A percentile compares a stretch with the other conserved stretches of the same genome.
phyloP scores from a whole-genome alignment of 2,888 invertebrate genomes.

The Cyclophora punctaria region DNA sequence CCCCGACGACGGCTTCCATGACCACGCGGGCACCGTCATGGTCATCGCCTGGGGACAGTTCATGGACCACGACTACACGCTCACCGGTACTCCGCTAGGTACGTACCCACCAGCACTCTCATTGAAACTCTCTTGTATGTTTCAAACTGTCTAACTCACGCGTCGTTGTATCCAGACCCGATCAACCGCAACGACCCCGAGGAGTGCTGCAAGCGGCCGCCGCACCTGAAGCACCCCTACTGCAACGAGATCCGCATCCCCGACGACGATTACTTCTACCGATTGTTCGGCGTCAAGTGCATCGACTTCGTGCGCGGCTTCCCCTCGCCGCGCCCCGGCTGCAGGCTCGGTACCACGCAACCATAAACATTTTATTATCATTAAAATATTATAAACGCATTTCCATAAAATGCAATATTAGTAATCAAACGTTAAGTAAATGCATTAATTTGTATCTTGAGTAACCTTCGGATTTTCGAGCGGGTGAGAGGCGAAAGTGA shows the following conservation, averaged over 20 bases:
- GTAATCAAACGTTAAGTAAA: too few species aligned
- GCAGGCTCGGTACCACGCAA: slow-evolving; percentile 79
- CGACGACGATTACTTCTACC: slow-evolving; percentile 93
- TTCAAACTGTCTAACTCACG: slow-evolving; percentile 7
- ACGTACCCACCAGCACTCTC: slow-evolving; percentile 26
- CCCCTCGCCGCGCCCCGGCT: slow-evolving; percentile 90
- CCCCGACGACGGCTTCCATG: slow-evolving; percentile 93
- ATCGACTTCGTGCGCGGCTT: slow-evolving; percentile 93
- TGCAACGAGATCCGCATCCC: slow-evolving; percentile 93
- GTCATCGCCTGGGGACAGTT: slow-evolving; percentile 96
- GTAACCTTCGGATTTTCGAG: too few species aligned
- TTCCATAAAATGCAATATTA: too few species aligned
- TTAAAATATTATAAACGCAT: too few species aligned
- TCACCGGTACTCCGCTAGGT: slow-evolving; percentile 92
- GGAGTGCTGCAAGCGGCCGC: slow-evolving; percentile 89
- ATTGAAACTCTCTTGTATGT: too few species aligned
- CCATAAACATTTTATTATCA: too few species aligned
- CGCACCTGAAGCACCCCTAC: slow-evolving; percentile 90
- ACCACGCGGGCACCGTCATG: slow-evolving; percentile 95
- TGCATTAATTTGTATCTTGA: too few species aligned
- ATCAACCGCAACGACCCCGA: slow-evolving; percentile 92
- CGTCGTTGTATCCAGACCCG: slow-evolving; percentile 76
- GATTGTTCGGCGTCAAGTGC: slow-evolving; percentile 87
- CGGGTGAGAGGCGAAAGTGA: slow-evolving; percentile 51
- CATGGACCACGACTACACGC: slow-evolving; percentile 94